Percentiles rank a stretch among this genome's conserved stretches.
phyloP scores from a whole-genome alignment of 2,888 invertebrate genomes.

The Ennomos fuscantarius region DNA sequence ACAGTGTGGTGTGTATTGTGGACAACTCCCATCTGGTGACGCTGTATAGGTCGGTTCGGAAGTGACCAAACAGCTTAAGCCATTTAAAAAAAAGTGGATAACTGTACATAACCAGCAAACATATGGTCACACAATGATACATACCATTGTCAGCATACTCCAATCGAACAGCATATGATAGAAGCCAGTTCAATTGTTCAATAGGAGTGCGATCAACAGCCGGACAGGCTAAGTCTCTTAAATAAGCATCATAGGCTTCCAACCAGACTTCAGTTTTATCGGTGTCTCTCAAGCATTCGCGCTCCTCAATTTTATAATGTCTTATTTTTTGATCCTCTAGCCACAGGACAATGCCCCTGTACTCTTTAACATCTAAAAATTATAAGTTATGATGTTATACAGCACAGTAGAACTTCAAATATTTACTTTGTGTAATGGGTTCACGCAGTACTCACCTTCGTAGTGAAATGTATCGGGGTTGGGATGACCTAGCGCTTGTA shows the following conservation, averaged over 20 bases:
- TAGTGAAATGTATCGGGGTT: conserved; percentile 89
- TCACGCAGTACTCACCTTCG: conserved; percentile 84
- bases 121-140: conserved; percentile 6
- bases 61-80: too few relatives aligned
- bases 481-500: conserved; percentile 91
- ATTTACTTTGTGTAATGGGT: background rate
- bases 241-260: conserved; percentile 89
- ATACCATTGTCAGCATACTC: conserved; percentile 93
- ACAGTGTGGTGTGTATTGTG: too few relatives aligned
- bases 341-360: conserved; percentile 94
- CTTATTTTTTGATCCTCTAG: conserved; percentile 97
- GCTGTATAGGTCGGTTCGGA: too few relatives aligned
- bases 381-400: conserved; percentile 13
- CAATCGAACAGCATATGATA: conserved; percentile 92
- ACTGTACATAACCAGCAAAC: too few relatives aligned
- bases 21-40: too few relatives aligned
- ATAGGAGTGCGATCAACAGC: conserved; percentile 79
- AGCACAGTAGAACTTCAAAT: background rate
- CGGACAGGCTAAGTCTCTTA: conserved; percentile 91
- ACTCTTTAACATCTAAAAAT: conserved; percentile 90
- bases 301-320: conserved; percentile 93
- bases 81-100: too few relatives aligned
- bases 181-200: conserved; percentile 93
- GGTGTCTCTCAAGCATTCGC: conserved; percentile 89
- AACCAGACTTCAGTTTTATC: conserved; percentile 88